Conservation (phyloP, 2,113 vertebrate genomes). For the Elgaria multicarinata region DNA sequence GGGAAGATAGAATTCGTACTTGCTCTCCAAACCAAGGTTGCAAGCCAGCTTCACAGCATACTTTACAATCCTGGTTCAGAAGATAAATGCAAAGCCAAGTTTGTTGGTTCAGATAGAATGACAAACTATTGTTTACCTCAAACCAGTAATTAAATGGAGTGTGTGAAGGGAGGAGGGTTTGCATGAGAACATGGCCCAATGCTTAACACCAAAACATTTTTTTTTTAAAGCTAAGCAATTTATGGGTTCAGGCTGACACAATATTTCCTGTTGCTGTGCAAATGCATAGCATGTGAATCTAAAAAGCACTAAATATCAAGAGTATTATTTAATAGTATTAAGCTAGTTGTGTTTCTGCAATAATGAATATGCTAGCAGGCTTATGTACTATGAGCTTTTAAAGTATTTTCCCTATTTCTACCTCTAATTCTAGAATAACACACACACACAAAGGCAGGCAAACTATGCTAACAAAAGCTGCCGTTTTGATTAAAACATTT, state of each 20-base stretch:
- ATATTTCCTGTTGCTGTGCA: neutral
- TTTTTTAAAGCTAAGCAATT: neutral
- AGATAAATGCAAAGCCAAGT: too few species aligned
- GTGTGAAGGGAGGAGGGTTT: neutral
- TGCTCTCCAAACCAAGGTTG: neutral
- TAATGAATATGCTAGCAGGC: neutral
- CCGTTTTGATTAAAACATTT: conserved; percentile 4
- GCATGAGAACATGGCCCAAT: neutral
- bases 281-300: neutral
- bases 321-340: neutral
- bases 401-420: neutral
- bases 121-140: neutral
- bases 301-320: neutral
- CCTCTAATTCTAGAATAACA: neutral
- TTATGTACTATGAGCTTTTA: neutral
- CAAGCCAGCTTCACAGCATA: neutral
- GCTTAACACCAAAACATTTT: too few species aligned
- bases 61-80: too few species aligned
- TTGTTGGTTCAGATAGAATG: neutral
- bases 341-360: neutral
- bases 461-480: conserved; percentile 15
- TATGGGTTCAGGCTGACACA: neutral
- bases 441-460: neutral
- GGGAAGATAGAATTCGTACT: neutral
- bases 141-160: neutral